Base-by-base conservation (phyloP, 23 tunicate species). In the Halocynthia roretzi region DNA sequence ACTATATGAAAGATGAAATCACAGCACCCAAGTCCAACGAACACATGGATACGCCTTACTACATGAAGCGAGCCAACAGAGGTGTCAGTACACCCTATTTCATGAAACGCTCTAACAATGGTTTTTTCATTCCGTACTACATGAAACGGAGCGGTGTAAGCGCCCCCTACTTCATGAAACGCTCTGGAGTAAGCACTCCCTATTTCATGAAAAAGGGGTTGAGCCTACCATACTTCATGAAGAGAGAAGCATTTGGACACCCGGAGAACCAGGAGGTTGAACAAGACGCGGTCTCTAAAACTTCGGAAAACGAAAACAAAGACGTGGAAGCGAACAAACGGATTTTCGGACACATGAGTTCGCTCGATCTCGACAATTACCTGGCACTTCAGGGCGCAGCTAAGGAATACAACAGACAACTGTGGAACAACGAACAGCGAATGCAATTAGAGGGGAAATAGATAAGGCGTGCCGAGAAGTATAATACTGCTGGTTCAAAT, bases 301-400 rank as follows among this genome's bases (percentile, higher is more conserved):
- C 2, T 20, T 10, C 70, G 18, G 10, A 15, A 8, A 9, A 40
- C 48, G 70, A 0, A 5, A 9, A 40, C 19, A 6, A 11, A 9
- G 70, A 11, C 19, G 10, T 5, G 70, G 31, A 9, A 10, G 15
- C 70, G 19, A 65, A 65, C 44, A 31, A 31, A 65, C 22, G 70
- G 31, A 65, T 65, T 48, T 65, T 65, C 31, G 70, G 70, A 40
- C 15, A 48, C 9, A 65, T 65, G 70, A 65, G 31, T 15, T 40
- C 87, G 19, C 69, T 83, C 5, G 87, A 83, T 49, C 58, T 83
- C 54, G 81, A 76, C 44, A 61, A 83, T 44, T 64, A 55, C 68
- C 64, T 83, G 12, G 87, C 87, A 61, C 9, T 79, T 10, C 62
- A 76, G 8, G 52, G 73, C 51, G 76, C 76, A 11, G 69, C 62